phyloP scores from a whole-genome alignment of 2,113 vertebrate species.

The Nyctereutes procyonoides region DNA sequence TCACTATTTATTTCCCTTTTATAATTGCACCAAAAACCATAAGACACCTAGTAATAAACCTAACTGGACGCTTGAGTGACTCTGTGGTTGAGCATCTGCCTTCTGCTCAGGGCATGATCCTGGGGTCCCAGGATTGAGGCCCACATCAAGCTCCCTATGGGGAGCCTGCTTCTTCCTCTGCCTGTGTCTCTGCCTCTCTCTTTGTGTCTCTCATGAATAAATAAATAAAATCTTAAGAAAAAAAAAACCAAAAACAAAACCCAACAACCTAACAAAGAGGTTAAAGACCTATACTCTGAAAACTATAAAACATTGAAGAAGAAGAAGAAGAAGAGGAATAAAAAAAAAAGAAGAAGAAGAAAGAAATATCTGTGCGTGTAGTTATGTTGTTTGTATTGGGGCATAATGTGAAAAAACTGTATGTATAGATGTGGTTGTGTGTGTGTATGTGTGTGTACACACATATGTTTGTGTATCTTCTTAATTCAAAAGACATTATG shows the following conservation, averaged over 20 bases:
- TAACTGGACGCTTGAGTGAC: background rate
- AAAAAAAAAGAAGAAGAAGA: too few species aligned
- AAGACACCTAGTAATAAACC: background rate
- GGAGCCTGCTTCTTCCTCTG: too few species aligned
- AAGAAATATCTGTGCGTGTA: background rate
- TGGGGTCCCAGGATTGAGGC: too few species aligned
- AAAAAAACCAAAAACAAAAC: too few species aligned
- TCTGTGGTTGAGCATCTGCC: too few species aligned
- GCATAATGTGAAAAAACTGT: background rate
- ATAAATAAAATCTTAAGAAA: too few species aligned
- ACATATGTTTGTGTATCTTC: background rate
- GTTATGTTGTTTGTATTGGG: background rate
- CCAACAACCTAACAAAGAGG: background rate
- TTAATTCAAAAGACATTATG: background rate
- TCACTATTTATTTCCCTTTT: background rate
- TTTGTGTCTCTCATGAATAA: too few species aligned
- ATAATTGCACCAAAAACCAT: background rate
- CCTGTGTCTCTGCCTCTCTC: too few species aligned
- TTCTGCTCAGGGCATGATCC: too few species aligned
- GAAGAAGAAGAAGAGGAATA: too few species aligned
- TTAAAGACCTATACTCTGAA: background rate
- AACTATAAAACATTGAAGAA: background rate
- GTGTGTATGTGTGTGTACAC: background rate
- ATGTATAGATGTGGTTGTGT: too few species aligned
- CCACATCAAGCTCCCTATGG: too few species aligned